Percentiles rank a stretch among this genome's conserved stretches.
Conservation (phyloP, 2,113 vertebrate species). For the Mormyrus lacerda region DNA sequence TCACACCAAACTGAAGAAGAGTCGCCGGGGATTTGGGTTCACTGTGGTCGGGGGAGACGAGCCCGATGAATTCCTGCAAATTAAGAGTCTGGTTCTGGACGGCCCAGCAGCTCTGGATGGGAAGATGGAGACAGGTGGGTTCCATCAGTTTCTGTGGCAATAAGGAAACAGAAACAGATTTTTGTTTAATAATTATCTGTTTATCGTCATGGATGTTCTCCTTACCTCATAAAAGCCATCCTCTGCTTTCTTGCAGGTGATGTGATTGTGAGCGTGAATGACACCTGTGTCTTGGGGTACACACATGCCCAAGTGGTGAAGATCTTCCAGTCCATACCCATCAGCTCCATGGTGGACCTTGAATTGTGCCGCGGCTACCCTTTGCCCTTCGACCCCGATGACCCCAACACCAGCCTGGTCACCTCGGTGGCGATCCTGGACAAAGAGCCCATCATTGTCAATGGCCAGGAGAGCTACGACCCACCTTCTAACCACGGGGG, state of each 20-base stretch:
- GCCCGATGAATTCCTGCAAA: conserved; percentile 95
- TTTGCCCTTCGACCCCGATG: conserved; percentile 93
- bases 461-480: conserved; percentile 87
- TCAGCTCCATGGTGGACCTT: conserved; percentile 92
- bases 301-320: conserved; percentile 98
- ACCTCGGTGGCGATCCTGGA: conserved; percentile 95
- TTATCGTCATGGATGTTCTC: background rate
- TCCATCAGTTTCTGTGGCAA: background rate
- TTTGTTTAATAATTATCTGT: background rate
- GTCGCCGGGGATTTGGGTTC: conserved; percentile 92
- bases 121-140: conserved; percentile 96
- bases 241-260: conserved; percentile 63
- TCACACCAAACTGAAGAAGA: conserved; percentile 94
- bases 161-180: background rate
- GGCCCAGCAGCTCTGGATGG: conserved; percentile 90
- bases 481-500: conserved; percentile 71
- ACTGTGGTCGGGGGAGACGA: conserved; percentile 95
- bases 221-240: background rate
- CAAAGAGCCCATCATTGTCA: conserved; percentile 96
- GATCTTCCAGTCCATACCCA: conserved; percentile 98
- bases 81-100: conserved; percentile 95
- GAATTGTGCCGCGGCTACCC: conserved; percentile 96
- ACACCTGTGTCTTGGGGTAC: conserved; percentile 91
- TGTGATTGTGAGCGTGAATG: conserved; percentile 95
- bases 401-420: conserved; percentile 95